Percentiles rank a stretch among this genome's conserved stretches.
phyloP scores from a whole-genome alignment of 1,140 invertebrate genomes.

The Andricus grossulariae region DNA sequence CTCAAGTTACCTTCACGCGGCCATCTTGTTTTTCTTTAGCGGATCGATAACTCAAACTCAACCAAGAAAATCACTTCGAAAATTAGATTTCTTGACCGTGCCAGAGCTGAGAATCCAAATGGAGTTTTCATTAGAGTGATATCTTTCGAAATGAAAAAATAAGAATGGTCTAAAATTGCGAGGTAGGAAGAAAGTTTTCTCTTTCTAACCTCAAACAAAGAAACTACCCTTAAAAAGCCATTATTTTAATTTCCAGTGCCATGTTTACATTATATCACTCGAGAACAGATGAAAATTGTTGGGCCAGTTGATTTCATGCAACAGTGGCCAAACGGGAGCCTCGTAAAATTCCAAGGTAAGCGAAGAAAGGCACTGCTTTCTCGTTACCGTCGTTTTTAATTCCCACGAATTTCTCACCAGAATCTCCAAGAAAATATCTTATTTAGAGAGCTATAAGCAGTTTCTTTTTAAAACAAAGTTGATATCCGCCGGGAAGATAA shows the following conservation, averaged over 20 bases:
- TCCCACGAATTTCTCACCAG: neutral
- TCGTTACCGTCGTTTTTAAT: neutral
- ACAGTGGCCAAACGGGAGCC: neutral
- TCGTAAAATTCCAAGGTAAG: too few relatives aligned
- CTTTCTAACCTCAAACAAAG: neutral
- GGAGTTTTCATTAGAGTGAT: too few relatives aligned
- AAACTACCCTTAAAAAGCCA: neutral
- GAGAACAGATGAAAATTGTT: neutral
- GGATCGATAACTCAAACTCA: neutral
- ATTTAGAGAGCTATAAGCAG: neutral
- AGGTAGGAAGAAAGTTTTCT: too few relatives aligned
- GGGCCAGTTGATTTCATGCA: neutral
- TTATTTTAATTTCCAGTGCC: neutral
- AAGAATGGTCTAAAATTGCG: too few relatives aligned
- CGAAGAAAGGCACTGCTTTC: neutral
- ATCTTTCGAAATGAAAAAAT: too few relatives aligned
- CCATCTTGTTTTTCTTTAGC: constrained; percentile 5
- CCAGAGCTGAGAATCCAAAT: too few relatives aligned
- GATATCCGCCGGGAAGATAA: neutral
- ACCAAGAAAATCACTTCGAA: neutral
- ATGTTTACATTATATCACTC: neutral
- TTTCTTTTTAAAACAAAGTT: neutral
- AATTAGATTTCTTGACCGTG: neutral
- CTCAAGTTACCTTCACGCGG: neutral
- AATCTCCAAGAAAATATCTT: neutral